Conservation (phyloP, 1,140 invertebrate species). For the Drosophila pandora region DNA sequence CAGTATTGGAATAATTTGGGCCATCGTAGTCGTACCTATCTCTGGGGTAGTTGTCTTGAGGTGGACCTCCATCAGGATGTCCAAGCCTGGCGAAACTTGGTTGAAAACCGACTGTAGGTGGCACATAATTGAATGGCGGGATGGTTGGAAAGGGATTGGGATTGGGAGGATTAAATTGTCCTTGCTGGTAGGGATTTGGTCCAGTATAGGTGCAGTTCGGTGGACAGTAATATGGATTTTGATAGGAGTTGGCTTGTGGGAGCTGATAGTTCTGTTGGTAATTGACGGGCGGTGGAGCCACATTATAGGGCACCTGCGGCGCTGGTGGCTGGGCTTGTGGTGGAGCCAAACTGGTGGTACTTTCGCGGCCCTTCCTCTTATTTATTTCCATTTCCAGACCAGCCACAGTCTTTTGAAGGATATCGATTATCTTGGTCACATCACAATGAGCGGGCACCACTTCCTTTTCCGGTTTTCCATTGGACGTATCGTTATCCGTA, state of each 20-base stretch:
- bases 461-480: too few relatives aligned
- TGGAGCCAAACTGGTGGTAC: background rate
- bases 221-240: background rate
- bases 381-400: conserved; percentile 35
- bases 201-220: background rate
- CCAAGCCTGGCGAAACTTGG: background rate
- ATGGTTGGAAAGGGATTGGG: too few relatives aligned
- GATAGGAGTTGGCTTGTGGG: background rate
- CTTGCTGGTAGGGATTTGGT: background rate
- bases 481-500: too few relatives aligned
- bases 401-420: conserved; percentile 41
- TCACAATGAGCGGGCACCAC: conserved; percentile 12
- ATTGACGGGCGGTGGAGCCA: background rate
- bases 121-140: too few relatives aligned
- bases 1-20: too few relatives aligned
- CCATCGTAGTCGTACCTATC: too few relatives aligned
- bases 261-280: background rate
- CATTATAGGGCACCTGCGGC: background rate
- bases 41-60: too few relatives aligned
- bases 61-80: background rate
- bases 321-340: background rate
- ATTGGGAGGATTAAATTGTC: background rate
- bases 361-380: background rate
- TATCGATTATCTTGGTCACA: conserved; percentile 30
- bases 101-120: background rate